phyloP scores from a whole-genome alignment of 2,888 invertebrate species.

The Erpobdella octoculata region DNA sequence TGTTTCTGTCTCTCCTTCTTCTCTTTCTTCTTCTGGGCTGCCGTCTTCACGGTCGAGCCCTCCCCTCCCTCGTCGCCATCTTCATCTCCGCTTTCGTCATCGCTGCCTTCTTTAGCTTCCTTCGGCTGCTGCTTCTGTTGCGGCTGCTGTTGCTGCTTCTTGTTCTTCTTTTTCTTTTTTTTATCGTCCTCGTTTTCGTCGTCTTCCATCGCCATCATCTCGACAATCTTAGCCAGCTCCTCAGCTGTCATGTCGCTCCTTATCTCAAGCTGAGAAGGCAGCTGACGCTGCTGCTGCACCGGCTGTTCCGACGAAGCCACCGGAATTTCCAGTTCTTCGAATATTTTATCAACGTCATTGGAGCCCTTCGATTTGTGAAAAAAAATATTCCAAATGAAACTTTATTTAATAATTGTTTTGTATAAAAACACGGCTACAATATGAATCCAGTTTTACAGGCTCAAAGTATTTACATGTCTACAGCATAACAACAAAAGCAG shows the following conservation, averaged over 20 bases:
- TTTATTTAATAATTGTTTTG: no score
- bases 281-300: background rate
- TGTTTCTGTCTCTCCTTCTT: conserved; percentile 72
- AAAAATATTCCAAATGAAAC: background rate
- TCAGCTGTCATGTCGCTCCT: conserved; percentile 30
- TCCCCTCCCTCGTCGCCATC: conserved; percentile 37
- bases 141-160: conserved; percentile 31
- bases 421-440: no score
- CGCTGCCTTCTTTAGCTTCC: conserved; percentile 29
- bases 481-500: no score
- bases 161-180: conserved; percentile 40
- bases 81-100: conserved; percentile 40
- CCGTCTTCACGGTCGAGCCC: conserved; percentile 36
- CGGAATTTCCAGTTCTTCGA: conserved; percentile 38
- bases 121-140: conserved; percentile 51
- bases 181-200: conserved; percentile 33
- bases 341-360: background rate
- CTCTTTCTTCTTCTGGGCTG: conserved; percentile 64
- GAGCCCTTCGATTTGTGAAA: conserved; percentile 5
- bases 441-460: no score
- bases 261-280: conserved; percentile 21
- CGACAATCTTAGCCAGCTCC: conserved; percentile 32
- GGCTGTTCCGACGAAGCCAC: conserved; percentile 21
- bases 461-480: no score
- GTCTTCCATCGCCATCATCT: conserved; percentile 29